Base-by-base conservation (phyloP, 2,888 invertebrate genomes). In the Aphodius granarius region DNA sequence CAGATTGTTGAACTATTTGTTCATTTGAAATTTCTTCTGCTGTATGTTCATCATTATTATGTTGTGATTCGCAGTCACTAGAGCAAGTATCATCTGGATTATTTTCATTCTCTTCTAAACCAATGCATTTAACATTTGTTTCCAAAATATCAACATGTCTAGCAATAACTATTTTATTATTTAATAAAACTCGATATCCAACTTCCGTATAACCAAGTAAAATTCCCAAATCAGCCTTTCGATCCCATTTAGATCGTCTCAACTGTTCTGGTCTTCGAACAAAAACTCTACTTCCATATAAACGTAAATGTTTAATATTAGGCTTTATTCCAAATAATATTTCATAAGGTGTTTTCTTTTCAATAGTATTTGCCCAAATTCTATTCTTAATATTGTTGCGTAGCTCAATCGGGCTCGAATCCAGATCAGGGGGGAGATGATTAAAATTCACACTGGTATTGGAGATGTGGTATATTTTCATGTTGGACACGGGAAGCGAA, bases 211-310 rank as follows among this genome's bases (percentile, higher is more conserved):
- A 78, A 22, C 78, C 78, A 64, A 76, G 9, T 17, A 78, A 72
- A n/a, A 71, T 43, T 62, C 76, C 72, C 18, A 73, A 62, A 20
- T 73, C 75, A 63, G 73, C 75, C 9, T 75, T 75, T 15, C 17
- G 62, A 16, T 75, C 73, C 63, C 66, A 75, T 62, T 75, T 75
- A 0, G 73, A 63, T 5, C 21, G 68, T 73, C 73, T 75, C 18
- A 66, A 21, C 21, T 66, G 63, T 78, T 77, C 77, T 66, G 78
- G 73, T 71, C 71, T 73, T 16, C 76, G 15, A 9, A 79, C 76
- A 75, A 77, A 79, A 19, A 78, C 75, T 73, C 66, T 75, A 75
- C 75, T 78, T 5, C 76, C 78, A 76, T 78, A 76, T 19, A 73
- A 43, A 19, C 73, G 18, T 63, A 78, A 23, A 73, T 78, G 23